A percentile compares a stretch with the other conserved stretches of the same genome.
Conservation (phyloP, 2,113 vertebrate genomes). For the Buteo buteo region DNA sequence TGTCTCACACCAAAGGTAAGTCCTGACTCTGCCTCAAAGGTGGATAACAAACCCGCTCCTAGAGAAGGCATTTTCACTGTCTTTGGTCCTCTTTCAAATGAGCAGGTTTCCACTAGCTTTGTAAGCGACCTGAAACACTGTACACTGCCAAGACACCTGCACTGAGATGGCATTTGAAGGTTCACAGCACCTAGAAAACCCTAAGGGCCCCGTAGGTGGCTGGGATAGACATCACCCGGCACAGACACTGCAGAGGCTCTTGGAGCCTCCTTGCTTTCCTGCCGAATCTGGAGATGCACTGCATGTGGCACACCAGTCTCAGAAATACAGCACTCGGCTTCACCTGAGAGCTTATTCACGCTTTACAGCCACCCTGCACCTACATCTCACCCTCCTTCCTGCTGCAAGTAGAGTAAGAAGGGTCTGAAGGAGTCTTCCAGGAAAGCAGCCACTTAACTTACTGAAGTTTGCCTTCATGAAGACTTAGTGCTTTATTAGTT, state of each 20-base stretch:
- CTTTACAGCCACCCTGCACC: background rate
- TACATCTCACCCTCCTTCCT: background rate
- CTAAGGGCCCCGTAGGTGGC: accelerated
- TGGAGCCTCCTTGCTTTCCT: background rate
- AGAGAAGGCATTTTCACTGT: background rate
- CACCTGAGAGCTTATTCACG: background rate
- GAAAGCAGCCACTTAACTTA: background rate
- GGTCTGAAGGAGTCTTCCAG: background rate
- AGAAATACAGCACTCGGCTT: background rate
- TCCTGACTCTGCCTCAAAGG: background rate
- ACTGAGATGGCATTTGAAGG: background rate
- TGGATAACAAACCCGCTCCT: too few species aligned
- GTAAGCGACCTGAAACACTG: background rate
- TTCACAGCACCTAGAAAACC: background rate
- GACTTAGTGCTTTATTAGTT: background rate
- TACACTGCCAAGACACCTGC: background rate
- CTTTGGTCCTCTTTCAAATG: background rate
- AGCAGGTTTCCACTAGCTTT: background rate
- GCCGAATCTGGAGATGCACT: accelerated
- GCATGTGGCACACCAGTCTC: background rate
- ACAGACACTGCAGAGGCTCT: background rate
- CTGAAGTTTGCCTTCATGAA: background rate
- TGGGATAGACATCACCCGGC: background rate
- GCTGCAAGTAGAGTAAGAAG: background rate
- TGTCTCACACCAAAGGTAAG: background rate